Percentiles rank a stretch among this genome's conserved stretches.
Evolutionary conservation across 2,888 invertebrate genomes (phyloP).

Genomic region (Lepidonotus clava): DNA sequence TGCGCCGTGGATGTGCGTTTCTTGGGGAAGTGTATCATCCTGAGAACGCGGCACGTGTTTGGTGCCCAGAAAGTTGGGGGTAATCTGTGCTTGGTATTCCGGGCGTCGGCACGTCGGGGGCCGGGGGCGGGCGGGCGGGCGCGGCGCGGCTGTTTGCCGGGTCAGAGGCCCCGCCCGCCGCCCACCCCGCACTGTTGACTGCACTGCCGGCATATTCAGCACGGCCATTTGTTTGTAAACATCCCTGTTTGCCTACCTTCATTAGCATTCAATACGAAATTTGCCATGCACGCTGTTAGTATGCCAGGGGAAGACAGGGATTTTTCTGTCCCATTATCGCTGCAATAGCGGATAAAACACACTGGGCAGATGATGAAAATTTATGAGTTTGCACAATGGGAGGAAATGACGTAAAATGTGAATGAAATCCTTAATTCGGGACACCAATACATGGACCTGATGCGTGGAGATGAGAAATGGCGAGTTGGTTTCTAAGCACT

Average conservation of each 20-base stretch:
- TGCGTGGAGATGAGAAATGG: too few relatives aligned
- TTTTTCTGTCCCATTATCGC: background rate
- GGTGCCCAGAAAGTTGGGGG: background rate
- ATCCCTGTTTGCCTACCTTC: background rate
- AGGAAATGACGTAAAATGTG: conserved; percentile 7
- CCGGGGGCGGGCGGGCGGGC: background rate
- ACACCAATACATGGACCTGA: too few relatives aligned
- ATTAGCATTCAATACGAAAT: conserved; percentile 49
- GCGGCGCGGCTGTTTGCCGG: conserved; percentile 6
- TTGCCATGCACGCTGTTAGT: background rate
- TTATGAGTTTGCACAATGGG: conserved; percentile 18
- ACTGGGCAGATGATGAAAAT: conserved; percentile 4
- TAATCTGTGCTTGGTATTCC: conserved; percentile 24
- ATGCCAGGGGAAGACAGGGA: background rate
- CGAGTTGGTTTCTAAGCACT: too few relatives aligned
- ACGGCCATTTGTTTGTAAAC: conserved; percentile 31
- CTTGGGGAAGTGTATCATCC: background rate
- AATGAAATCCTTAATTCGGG: too few relatives aligned
- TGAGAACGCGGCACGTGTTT: conserved; percentile 15
- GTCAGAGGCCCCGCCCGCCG: background rate
- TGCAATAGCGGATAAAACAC: background rate
- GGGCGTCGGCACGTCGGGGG: background rate
- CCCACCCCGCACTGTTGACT: background rate
- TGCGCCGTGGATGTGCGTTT: too few relatives aligned
- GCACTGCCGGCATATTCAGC: background rate